These are phyloP conservation scores for Apoda limacodes DNA, from an alignment of 2,888 invertebrate genomes.

Conservation along the genomic window DNA sequence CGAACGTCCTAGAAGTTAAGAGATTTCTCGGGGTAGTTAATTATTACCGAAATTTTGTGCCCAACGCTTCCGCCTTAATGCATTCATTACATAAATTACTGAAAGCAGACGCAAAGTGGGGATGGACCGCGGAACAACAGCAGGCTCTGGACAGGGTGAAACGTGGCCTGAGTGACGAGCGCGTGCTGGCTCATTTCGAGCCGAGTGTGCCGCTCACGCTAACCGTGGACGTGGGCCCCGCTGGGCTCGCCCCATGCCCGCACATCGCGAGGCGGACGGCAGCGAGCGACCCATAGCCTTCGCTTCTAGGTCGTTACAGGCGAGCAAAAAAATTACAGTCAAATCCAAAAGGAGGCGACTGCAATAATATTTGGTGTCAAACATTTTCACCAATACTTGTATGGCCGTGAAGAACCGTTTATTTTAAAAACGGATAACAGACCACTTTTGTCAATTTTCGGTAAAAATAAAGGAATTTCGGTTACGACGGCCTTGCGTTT, in stretches of 20 bases:
- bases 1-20: conserved; percentile 10
- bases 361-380: conserved; percentile 14
- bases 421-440: conserved; percentile 17
- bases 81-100: conserved; percentile 12
- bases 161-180: too few species aligned
- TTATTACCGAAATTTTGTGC: conserved; percentile 14
- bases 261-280: too few species aligned
- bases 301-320: conserved; percentile 22
- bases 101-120: conserved; percentile 6
- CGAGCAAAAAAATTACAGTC: too few species aligned
- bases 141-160: conserved; percentile 2
- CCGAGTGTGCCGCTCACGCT: conserved; percentile 9
- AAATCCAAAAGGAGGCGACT: conserved; percentile 18
- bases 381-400: conserved; percentile 20
- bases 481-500: conserved; percentile 14
- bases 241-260: too few species aligned
- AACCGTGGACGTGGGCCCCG: conserved; percentile 1
- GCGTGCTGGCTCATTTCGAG: too few species aligned
- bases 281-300: conserved; percentile 19
- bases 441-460: too few species aligned
- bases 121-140: conserved; percentile 6
- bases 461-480: too few species aligned
- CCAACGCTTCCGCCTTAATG: conserved; percentile 10
- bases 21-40: conserved; percentile 15
- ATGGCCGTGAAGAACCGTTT: conserved; percentile 18